phyloP scores from a whole-genome alignment of 64 coral and sea anemone species.

The Actinia tenebrosa region DNA sequence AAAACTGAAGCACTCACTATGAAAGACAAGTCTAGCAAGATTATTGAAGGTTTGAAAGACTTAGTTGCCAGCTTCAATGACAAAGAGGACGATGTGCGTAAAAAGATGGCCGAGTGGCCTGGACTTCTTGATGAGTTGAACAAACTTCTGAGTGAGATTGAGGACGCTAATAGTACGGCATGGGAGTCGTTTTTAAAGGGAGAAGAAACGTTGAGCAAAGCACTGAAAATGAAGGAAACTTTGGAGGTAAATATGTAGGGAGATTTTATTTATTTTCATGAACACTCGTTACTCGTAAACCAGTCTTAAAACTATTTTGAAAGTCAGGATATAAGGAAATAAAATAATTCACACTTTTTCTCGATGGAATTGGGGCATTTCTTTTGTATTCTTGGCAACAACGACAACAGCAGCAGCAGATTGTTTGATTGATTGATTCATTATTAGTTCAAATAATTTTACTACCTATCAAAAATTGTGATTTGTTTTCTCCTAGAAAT shows the following conservation, averaged over 20 bases:
- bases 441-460: too few species aligned
- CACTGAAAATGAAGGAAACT: conserved; percentile 50
- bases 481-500: conserved; percentile 53
- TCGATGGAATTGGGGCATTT: too few species aligned
- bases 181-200: conserved; percentile 77
- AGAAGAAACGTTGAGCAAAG: conserved; percentile 60
- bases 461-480: neutral
- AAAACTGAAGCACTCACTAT: conserved; percentile 41
- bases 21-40: conserved; percentile 33
- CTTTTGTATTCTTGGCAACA: too few species aligned
- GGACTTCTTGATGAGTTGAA: conserved; percentile 55
- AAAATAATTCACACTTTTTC: too few species aligned
- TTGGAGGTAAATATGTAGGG: conserved; percentile 26
- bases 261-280: neutral
- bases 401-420: too few species aligned
- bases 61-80: conserved; percentile 53
- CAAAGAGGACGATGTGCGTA: conserved; percentile 69
- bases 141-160: conserved; percentile 49
- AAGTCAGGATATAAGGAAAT: too few species aligned
- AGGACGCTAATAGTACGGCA: conserved; percentile 62
- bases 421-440: too few species aligned
- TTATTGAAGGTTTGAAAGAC: conserved; percentile 39
- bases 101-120: conserved; percentile 76
- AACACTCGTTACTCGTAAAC: too few species aligned
- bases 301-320: too few species aligned